Percentiles rank a stretch among this genome's conserved stretches.
Evolutionary conservation across 2,888 invertebrate species (phyloP).

Genomic region (Drosophila monieri): DNA sequence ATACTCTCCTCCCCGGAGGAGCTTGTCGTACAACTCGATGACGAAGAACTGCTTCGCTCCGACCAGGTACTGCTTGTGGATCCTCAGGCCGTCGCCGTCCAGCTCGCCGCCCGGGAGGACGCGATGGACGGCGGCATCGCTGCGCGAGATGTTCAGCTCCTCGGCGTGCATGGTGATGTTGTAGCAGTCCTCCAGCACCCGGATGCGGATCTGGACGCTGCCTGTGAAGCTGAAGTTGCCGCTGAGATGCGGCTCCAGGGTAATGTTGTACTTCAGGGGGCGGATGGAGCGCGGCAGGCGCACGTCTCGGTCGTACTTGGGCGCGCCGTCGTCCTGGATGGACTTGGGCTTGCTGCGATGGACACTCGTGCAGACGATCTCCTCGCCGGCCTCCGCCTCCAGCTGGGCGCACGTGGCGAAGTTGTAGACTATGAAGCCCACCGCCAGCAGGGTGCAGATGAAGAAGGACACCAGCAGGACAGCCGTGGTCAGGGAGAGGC

Average conservation of each 20-base stretch:
- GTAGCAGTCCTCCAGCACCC: conserved; percentile 85
- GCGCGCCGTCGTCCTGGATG: conserved; percentile 35
- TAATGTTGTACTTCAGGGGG: conserved; percentile 89
- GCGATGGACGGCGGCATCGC: conserved; percentile 85
- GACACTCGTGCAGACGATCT: conserved; percentile 77
- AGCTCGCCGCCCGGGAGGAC: conserved; percentile 34
- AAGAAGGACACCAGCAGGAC: conserved; percentile 87
- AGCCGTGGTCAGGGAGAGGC: conserved; percentile 87
- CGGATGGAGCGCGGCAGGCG: conserved; percentile 88
- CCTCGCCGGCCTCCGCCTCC: conserved; percentile 63
- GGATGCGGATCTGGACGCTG: conserved; percentile 87
- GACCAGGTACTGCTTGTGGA: conserved; percentile 84
- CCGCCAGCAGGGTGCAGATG: conserved; percentile 87
- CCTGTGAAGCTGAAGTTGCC: conserved; percentile 93
- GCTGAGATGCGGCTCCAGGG: conserved; percentile 89
- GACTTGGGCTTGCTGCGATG: conserved; percentile 62
- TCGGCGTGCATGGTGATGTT: conserved; percentile 91
- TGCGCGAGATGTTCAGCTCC: conserved; percentile 87
- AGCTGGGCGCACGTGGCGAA: conserved; percentile 88
- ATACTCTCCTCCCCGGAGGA: conserved; percentile 87
- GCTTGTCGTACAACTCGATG: conserved; percentile 86
- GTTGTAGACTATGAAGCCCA: conserved; percentile 91
- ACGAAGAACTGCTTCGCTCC: conserved; percentile 85
- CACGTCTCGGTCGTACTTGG: conserved; percentile 85
- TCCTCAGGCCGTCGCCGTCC: conserved; percentile 55